Base-by-base conservation (phyloP, 2,113 vertebrate genomes). In the Capreolus pygargus region DNA sequence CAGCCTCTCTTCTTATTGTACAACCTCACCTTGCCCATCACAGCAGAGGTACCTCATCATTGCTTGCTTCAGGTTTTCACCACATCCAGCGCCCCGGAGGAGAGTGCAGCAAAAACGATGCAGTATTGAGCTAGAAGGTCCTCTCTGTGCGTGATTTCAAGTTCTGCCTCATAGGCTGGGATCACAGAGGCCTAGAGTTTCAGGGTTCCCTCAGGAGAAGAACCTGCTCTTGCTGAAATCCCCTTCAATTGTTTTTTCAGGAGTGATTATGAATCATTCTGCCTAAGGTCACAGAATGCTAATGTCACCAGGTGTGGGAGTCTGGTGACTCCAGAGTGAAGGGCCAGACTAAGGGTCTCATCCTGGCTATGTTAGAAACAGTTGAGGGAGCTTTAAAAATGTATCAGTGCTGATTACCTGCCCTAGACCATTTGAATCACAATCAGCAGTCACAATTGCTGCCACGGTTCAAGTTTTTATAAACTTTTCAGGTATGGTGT, bases 381-480 rank as follows among this genome's bases (percentile, higher is more conserved):
- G 39, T 60, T 52, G 30, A 67, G 87, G 13, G 55, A 93, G 33
- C 17, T 95, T 95, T 78, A 50, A 87, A 82, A 55, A 10, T 11
- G 21, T 7, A 16, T 2, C 2, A 21, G 23, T 13, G 21, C 36
- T 43, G 55, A 12, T 3, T 30, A 89, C 54, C 23, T 1, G n/a
- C 58, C 36, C 25, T 36, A 43, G 54, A 36, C 55, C 6, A 55
- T 25, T 76, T 61, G n/a, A 78, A 85, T 94, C 33, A 89, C n/a
- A 39, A 39, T 70, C 67, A 70, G 67, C 67, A 39, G 67, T 70
- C 67, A 70, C 58, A 86, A 82, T 94, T 86, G 95, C 55, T 96
- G 10, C 54, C 54, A 55, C 57, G 27, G 8, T 28, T 10, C 36
- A 96, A 7, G 58, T 88, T 67, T 61, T 58, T 50, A 8, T 82